Base-by-base conservation (phyloP, 2,797 vertebrate species). In the Balearica regulorum region DNA sequence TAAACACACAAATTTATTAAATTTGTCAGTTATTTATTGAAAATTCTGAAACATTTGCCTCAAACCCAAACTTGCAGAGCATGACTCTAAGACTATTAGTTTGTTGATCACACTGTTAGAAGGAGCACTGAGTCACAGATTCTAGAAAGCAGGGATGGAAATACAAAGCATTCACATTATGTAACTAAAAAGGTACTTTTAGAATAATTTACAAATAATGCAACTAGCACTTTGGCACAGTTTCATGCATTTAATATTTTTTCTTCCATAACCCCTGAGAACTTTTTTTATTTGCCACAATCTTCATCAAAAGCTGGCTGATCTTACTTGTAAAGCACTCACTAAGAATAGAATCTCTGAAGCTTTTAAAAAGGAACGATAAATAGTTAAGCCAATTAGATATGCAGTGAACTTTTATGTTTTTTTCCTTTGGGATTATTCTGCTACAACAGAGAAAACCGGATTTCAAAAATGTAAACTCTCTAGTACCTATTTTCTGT, bases 351-450 rank as follows among this genome's bases (percentile, higher is more conserved):
- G 29, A 15, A 46, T 49, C 16, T 69, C 70, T 79, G 51, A 92
- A 83, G 28, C 10, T 41, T 84, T 89, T 65, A 15, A 70, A 70
- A 81, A 29, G 12, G 22, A 90, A 19, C 39, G n/a, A 64, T 18
- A 80, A 73, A 87, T 4, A 58, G 43, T 29, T 85, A 85, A 83
- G 68, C 2, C 6, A 3, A 61, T 61, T 15, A 84, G 10, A 57
- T 37, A 46, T 0, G 3, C 29, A 9, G 8, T 39, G 24, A 87
- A 39, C 3, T 29, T 73, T 10, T 19, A 0, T 3, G 2, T 4
- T n/a, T 73, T 54, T 31, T 29, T 13, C 6, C 15, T 31, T 87
- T 43, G 17, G 46, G 62, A 44, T 41, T 84, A 73, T 89, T 62
- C 14, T 37, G 39, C 46, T 65, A 49, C 11, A 75, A 86, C 7